These are phyloP conservation scores for Trachelus iudaicus DNA, from an alignment of 2,888 invertebrate species.

Conservation along the genomic window DNA sequence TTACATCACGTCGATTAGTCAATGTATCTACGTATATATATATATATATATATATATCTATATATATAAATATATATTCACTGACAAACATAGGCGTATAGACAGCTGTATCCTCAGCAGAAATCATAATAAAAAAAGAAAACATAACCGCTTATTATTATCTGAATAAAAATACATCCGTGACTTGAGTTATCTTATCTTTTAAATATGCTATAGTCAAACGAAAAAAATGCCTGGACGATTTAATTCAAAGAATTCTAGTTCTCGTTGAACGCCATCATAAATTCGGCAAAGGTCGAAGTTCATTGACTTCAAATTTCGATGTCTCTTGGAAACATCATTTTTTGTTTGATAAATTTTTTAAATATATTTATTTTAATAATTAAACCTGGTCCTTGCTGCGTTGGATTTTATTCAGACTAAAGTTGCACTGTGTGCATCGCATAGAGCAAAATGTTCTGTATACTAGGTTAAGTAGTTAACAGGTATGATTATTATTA, in stretches of 20 bases:
- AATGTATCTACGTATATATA: no score
- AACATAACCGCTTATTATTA: not conserved
- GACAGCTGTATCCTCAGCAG: not conserved
- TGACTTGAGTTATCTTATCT: not conserved
- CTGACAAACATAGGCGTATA: no score
- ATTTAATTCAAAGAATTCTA: not conserved
- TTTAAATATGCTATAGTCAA: no score
- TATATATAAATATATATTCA: no score
- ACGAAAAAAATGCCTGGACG: no score
- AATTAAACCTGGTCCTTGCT: no score
- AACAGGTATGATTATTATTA: not conserved
- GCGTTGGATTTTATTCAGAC: no score
- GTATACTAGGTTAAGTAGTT: not conserved
- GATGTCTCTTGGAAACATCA: not conserved
- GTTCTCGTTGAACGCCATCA: not conserved
- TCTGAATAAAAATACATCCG: not conserved
- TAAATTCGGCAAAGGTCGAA: not conserved
- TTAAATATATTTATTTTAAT: no score
- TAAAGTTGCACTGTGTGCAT: no score
- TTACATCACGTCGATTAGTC: not conserved
- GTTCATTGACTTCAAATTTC: not conserved
- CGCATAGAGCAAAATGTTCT: not conserved
- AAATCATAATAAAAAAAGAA: not conserved
- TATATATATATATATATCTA: no score
- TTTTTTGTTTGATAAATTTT: not conserved